phyloP scores from a whole-genome alignment of 2,113 vertebrate genomes.

The Pituophis catenifer region DNA sequence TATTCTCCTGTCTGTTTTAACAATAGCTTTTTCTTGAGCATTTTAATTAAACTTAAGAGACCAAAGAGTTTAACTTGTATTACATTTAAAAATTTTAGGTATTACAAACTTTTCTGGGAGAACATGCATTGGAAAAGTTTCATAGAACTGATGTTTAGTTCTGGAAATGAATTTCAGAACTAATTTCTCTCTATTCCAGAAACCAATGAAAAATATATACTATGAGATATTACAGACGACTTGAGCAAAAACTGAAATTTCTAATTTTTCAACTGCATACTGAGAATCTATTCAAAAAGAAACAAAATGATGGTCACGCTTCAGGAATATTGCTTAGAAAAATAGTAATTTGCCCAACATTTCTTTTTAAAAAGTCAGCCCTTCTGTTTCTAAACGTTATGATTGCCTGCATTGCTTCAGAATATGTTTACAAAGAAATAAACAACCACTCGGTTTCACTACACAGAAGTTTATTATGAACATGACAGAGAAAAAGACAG shows the following conservation, averaged over 20 bases:
- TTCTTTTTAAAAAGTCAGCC: background rate
- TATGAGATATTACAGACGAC: background rate
- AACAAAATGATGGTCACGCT: background rate
- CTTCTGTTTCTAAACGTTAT: background rate
- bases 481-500: slow-evolving; percentile 77
- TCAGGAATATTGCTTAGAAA: background rate
- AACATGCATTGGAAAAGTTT: background rate
- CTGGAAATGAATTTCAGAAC: background rate
- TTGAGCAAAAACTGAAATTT: background rate
- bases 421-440: slow-evolving; percentile 37
- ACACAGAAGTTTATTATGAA: slow-evolving; percentile 89
- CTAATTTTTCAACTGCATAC: background rate
- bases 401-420: rapidly evolving
- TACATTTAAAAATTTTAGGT: background rate
- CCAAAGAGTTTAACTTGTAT: background rate
- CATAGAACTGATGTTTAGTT: background rate
- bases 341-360: background rate
- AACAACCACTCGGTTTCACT: slow-evolving; percentile 62
- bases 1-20: background rate
- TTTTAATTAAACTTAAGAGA: background rate
- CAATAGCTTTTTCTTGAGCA: background rate
- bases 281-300: background rate
- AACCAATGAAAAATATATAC: background rate
- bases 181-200: background rate
- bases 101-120: background rate